Evolutionary conservation across 2,797 vertebrate species (phyloP).

Genomic region (Urocyon cinereoargenteus): DNA sequence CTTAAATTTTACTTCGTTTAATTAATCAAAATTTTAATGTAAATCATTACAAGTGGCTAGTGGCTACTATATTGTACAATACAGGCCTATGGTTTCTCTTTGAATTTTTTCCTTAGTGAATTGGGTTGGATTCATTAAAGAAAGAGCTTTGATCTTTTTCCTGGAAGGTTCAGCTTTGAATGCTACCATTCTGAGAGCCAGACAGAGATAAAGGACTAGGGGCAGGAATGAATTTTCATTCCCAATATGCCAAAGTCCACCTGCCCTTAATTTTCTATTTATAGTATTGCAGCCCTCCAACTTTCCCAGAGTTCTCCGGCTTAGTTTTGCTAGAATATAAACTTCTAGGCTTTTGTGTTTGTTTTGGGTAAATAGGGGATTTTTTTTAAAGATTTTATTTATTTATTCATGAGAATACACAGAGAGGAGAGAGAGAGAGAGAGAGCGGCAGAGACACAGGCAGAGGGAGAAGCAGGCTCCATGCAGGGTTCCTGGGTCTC

Average conservation of each 20-base stretch:
- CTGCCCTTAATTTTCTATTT: not conserved
- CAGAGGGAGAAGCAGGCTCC: no score
- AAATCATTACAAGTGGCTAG: not conserved
- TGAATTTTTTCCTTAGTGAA: not conserved
- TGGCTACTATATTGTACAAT: not conserved
- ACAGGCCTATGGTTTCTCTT: not conserved
- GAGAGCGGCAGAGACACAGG: no score
- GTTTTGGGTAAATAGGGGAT: not conserved
- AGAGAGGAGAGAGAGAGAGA: no score
- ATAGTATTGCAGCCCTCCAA: not conserved
- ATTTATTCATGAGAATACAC: no score
- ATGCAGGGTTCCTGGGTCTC: no score
- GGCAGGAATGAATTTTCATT: not conserved
- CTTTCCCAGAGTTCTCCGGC: not conserved
- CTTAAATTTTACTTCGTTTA: constrained; percentile 38
- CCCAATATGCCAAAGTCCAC: not conserved
- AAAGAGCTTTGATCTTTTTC: not conserved
- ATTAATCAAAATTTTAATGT: constrained; percentile 29
- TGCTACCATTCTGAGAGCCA: not conserved
- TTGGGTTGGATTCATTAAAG: not conserved
- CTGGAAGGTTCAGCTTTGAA: not conserved
- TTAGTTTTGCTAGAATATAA: not conserved
- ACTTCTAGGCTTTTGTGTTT: not conserved
- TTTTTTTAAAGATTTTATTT: no score
- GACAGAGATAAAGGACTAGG: not conserved